Percentiles rank a stretch among this genome's conserved stretches.
phyloP scores from a whole-genome alignment of 1,140 invertebrate genomes.

The Eriosoma lanigerum region DNA sequence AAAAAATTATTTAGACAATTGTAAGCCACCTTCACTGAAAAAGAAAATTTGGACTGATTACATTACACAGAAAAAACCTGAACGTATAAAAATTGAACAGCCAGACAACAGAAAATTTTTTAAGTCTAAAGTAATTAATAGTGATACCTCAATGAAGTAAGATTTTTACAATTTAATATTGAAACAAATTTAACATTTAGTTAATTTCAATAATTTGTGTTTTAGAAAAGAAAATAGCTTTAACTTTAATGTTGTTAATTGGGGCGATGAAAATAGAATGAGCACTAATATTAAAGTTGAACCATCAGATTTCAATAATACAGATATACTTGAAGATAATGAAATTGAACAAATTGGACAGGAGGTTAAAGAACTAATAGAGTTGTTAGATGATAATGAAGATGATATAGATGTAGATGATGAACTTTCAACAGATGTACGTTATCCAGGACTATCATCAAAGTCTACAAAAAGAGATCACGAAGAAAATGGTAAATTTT shows the following conservation, averaged over 20 bases:
- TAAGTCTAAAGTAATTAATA: slow-evolving; percentile 31
- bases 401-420: neutral
- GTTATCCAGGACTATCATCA: slow-evolving; percentile 10
- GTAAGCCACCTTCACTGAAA: slow-evolving; percentile 2
- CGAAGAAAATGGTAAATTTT: slow-evolving; percentile 18
- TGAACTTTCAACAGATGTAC: neutral
- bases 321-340: slow-evolving; percentile 37
- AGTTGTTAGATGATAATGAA: slow-evolving; percentile 27
- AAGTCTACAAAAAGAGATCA: slow-evolving; percentile 25
- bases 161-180: neutral
- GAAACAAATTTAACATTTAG: neutral
- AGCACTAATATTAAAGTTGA: slow-evolving; percentile 11
- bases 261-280: slow-evolving; percentile 43
- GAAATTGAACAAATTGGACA: slow-evolving; percentile 32
- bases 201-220: neutral
- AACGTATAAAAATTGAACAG: slow-evolving; percentile 21
- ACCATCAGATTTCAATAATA: slow-evolving; percentile 1
- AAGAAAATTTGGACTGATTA: slow-evolving; percentile 24
- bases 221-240: slow-evolving; percentile 21
- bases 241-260: slow-evolving; percentile 44
- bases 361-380: slow-evolving; percentile 35
- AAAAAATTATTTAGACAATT: neutral
- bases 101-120: slow-evolving; percentile 45
- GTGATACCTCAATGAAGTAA: neutral
- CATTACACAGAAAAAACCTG: slow-evolving; percentile 32